Percentiles rank a stretch among this genome's conserved stretches.
Conservation (phyloP, 2,888 invertebrate genomes). For the Ischnura elegans region DNA sequence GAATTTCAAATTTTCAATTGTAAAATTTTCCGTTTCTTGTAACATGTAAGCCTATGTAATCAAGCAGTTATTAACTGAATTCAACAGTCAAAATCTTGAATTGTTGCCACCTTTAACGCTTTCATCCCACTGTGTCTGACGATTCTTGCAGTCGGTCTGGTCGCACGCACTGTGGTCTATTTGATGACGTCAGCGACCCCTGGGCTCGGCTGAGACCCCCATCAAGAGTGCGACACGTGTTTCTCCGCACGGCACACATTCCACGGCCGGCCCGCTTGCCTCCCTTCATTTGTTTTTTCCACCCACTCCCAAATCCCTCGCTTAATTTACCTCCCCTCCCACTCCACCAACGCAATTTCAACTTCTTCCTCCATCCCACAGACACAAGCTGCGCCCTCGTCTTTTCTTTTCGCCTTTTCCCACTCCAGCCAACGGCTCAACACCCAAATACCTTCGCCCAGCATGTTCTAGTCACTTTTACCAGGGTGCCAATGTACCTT, state of each 20-base stretch:
- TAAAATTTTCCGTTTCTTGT: too few relatives aligned
- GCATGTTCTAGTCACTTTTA: neutral
- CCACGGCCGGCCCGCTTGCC: neutral
- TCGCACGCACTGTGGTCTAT: too few relatives aligned
- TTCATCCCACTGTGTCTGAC: neutral
- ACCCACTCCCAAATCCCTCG: constrained; percentile 27
- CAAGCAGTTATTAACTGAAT: too few relatives aligned
- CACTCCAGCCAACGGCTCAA: neutral
- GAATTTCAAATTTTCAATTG: too few relatives aligned
- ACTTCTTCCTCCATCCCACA: neutral
- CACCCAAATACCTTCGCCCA: neutral
- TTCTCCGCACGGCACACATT: too few relatives aligned
- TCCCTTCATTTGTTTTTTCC: neutral
- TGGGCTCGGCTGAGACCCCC: too few relatives aligned
- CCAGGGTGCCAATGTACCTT: neutral
- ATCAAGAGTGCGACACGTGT: too few relatives aligned
- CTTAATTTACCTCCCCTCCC: neutral
- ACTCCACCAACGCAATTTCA: neutral
- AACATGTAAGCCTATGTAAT: too few relatives aligned
- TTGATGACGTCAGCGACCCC: too few relatives aligned
- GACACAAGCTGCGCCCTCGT: too few relatives aligned
- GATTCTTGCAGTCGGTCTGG: neutral
- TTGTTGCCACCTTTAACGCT: too few relatives aligned
- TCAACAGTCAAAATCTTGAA: too few relatives aligned
- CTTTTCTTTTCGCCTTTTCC: neutral